Conservation (phyloP, 2,113 vertebrate genomes). For the Scalopus aquaticus region DNA sequence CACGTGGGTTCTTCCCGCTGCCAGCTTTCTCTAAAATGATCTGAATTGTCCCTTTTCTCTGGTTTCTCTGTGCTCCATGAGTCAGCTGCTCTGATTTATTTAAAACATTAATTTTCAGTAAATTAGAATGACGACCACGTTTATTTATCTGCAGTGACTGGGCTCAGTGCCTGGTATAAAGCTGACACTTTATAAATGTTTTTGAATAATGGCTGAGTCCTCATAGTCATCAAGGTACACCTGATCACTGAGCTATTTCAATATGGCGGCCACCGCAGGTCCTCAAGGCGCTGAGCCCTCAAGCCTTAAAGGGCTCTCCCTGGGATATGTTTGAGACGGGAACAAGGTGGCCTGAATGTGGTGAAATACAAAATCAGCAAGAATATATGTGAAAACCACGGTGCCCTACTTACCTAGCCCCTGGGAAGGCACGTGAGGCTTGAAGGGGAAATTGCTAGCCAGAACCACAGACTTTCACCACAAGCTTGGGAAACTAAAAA, state of each 20-base stretch:
- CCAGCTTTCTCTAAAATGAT: neutral
- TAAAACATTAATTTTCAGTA: neutral
- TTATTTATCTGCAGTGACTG: neutral
- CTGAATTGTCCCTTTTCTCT: neutral
- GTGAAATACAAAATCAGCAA: neutral
- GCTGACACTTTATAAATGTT: neutral
- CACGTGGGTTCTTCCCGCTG: neutral
- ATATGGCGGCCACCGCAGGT: neutral
- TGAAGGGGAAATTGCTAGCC: neutral
- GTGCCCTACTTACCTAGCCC: neutral
- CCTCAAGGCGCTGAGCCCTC: neutral
- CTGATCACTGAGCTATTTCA: neutral
- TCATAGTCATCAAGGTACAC: neutral
- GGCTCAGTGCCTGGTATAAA: neutral
- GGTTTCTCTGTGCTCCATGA: neutral
- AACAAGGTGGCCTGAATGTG: neutral
- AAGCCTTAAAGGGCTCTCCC: neutral
- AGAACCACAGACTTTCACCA: neutral
- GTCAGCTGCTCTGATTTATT: slow-evolving; percentile 24
- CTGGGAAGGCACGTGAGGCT: neutral
- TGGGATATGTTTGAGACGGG: neutral
- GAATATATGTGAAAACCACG: neutral
- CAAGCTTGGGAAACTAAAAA: neutral
- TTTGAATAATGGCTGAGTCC: neutral
- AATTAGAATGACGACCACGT: neutral